Evolutionary conservation across 2,797 vertebrate genomes (phyloP).

Genomic region (Streptopelia turtur): DNA sequence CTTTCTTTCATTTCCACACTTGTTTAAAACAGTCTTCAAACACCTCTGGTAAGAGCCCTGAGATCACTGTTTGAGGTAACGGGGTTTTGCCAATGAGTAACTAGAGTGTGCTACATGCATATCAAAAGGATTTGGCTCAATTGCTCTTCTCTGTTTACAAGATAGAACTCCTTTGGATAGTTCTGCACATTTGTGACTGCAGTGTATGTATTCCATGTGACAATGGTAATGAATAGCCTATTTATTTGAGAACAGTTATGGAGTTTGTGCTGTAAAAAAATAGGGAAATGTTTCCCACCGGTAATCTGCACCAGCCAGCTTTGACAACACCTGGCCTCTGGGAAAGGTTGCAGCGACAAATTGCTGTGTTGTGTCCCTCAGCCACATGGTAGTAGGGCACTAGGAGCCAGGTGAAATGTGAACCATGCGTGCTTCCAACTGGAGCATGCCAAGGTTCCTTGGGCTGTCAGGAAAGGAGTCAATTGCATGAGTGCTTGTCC

Average conservation of each 20-base stretch:
- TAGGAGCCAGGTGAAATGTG: neutral
- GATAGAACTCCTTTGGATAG: neutral
- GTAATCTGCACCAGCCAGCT: neutral
- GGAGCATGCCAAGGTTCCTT: fast-evolving
- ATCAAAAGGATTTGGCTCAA: neutral
- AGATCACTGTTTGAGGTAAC: neutral
- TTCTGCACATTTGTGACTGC: neutral
- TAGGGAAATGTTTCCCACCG: neutral
- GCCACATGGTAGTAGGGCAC: neutral
- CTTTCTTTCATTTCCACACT: neutral
- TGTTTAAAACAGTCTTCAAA: neutral
- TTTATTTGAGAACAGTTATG: neutral
- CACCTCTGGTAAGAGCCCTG: neutral
- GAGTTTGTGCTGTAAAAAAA: neutral
- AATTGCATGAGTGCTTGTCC: fast-evolving
- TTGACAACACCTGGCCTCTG: fast-evolving
- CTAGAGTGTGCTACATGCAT: neutral
- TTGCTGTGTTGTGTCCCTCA: neutral
- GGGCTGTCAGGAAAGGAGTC: neutral
- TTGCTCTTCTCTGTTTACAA: neutral
- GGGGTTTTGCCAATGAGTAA: neutral
- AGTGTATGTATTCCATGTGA: neutral
- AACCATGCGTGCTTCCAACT: neutral
- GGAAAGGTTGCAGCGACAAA: neutral
- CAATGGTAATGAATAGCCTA: neutral